phyloP scores from a whole-genome alignment of 2,113 vertebrate genomes.

The Chloebia gouldiae region DNA sequence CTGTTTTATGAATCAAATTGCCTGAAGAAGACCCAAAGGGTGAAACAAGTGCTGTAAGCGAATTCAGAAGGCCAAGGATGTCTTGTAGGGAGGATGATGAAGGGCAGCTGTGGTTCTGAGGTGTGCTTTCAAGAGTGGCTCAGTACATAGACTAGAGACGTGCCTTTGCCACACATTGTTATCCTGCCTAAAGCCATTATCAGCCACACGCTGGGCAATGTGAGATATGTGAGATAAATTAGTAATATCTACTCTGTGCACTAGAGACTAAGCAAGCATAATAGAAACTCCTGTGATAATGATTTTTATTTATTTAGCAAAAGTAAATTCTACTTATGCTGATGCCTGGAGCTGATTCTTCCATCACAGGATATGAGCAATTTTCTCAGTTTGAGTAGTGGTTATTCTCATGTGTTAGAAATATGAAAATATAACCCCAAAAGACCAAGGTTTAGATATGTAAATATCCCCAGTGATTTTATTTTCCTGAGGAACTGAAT shows the following conservation, averaged over 20 bases:
- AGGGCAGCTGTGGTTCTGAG: neutral
- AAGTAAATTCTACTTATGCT: neutral
- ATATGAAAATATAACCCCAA: neutral
- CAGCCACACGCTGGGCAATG: neutral
- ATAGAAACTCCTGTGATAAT: neutral
- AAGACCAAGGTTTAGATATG: neutral
- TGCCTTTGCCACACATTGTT: accelerated
- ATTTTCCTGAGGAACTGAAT: neutral
- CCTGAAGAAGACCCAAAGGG: neutral
- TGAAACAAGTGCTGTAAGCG: neutral
- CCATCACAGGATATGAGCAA: neutral
- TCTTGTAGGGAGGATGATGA: neutral
- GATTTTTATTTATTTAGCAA: neutral
- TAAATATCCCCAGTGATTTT: neutral
- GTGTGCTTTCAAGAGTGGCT: neutral
- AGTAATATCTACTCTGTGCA: neutral
- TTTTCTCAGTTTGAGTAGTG: neutral
- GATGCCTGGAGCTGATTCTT: neutral
- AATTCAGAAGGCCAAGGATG: neutral
- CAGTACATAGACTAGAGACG: neutral
- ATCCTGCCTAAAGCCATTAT: neutral
- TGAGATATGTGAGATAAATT: neutral
- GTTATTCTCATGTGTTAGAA: neutral
- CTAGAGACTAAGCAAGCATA: neutral
- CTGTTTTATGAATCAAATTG: neutral